Evolutionary conservation across 1,140 invertebrate species (phyloP).

Genomic region (Amyelois transitella): DNA sequence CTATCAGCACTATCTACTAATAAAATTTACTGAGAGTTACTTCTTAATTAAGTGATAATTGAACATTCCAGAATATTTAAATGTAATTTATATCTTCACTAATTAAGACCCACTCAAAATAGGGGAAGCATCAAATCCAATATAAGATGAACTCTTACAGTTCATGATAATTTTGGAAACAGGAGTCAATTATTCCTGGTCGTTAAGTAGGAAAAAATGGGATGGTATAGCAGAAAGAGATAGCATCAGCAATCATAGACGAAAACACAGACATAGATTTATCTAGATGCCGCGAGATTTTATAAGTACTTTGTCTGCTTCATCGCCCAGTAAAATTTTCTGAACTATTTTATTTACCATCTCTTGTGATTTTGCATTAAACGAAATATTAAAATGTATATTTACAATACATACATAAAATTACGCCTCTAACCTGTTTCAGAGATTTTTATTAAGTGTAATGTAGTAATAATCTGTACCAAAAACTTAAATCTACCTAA

Average conservation of each 20-base stretch:
- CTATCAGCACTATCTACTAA: background rate
- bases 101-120: conserved; percentile 21
- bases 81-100: conserved; percentile 16
- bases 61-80: background rate
- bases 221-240: background rate
- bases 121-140: background rate
- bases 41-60: conserved; percentile 2
- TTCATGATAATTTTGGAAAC: background rate
- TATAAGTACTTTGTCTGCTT: too few species aligned
- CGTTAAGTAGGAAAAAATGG: background rate
- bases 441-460: too few species aligned
- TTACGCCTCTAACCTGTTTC: too few species aligned
- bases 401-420: too few species aligned
- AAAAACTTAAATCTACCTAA: background rate
- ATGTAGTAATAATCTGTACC: too few species aligned
- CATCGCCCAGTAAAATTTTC: too few species aligned
- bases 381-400: too few species aligned
- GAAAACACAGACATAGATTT: too few species aligned
- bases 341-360: too few species aligned
- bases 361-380: too few species aligned
- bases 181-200: background rate
- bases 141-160: background rate
- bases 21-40: background rate
- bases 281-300: too few species aligned
- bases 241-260: too few species aligned